Evolutionary conservation across 2,797 vertebrate genomes (phyloP).

Genomic region (Pseudotriccus pelzelni): DNA sequence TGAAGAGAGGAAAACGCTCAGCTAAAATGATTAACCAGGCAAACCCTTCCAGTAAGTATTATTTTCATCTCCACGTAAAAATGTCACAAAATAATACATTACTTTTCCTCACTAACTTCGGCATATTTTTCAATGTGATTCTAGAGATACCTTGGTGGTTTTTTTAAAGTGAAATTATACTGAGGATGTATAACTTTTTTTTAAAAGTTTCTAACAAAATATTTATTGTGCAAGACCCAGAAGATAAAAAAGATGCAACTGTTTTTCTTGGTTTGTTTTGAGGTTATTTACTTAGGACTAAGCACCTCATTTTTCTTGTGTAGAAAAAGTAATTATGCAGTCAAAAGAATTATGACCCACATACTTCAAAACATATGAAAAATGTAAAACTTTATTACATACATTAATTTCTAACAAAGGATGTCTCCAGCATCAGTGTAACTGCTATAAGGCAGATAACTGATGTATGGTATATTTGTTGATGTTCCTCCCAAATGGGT

Average conservation of each 20-base stretch:
- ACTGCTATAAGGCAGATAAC: constrained; percentile 77
- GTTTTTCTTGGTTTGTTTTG: constrained; percentile 79
- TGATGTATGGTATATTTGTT: constrained; percentile 72
- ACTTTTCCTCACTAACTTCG: constrained; percentile 35
- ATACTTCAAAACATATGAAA: constrained; percentile 85
- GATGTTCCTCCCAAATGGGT: constrained; percentile 80
- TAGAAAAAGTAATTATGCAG: constrained; percentile 85
- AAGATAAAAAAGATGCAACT: constrained; percentile 77
- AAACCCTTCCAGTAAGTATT: neutral
- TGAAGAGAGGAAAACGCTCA: neutral
- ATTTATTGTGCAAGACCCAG: constrained; percentile 71
- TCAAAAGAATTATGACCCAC: constrained; percentile 81
- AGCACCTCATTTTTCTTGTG: constrained; percentile 83
- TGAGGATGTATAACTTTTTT: constrained; percentile 10
- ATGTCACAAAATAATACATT: neutral
- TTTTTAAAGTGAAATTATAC: constrained; percentile 16
- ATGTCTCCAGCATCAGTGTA: constrained; percentile 74
- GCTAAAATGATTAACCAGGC: constrained; percentile 29
- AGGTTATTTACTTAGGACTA: constrained; percentile 82
- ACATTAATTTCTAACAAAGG: constrained; percentile 84
- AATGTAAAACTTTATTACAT: constrained; percentile 86
- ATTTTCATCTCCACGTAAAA: constrained; percentile 12
- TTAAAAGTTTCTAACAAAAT: constrained; percentile 70
- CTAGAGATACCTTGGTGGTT: neutral
- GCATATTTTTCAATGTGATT: constrained; percentile 5